Conservation (phyloP, 2,888 invertebrate species). For the Cryptus armator region DNA sequence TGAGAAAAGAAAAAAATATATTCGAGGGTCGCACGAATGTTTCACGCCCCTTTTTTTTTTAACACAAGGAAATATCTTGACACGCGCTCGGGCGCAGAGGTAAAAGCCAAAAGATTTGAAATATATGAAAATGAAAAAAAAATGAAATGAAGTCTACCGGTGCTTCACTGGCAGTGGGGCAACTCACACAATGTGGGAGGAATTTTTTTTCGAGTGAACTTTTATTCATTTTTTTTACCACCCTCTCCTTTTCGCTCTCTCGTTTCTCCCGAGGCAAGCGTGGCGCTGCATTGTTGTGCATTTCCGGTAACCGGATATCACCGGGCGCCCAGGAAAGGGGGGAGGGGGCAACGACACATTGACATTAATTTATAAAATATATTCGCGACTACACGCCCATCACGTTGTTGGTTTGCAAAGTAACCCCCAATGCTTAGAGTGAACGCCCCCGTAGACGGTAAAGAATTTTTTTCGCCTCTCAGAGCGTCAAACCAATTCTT, state of each 20-base stretch:
- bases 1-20: background rate
- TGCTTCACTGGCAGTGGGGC: conserved; percentile 67
- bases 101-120: conserved; percentile 65
- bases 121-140: conserved; percentile 59
- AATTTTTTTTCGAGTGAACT: conserved; percentile 72
- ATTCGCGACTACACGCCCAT: conserved; percentile 80
- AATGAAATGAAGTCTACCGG: conserved; percentile 71
- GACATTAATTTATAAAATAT: conserved; percentile 85
- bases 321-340: conserved; percentile 67
- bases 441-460: conserved; percentile 69
- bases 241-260: conserved; percentile 52
- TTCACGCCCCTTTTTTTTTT: conserved; percentile 18
- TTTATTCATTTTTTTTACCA: conserved; percentile 46
- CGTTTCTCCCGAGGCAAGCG: conserved; percentile 73
- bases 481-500: background rate
- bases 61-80: conserved; percentile 1
- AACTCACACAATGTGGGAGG: conserved; percentile 79
- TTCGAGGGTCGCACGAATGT: background rate
- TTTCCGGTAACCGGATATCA: conserved; percentile 85
- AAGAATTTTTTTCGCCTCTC: conserved; percentile 28
- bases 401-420: conserved; percentile 45
- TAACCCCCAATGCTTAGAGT: conserved; percentile 46
- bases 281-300: conserved; percentile 79
- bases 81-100: conserved; percentile 11
- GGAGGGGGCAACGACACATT: conserved; percentile 77